phyloP scores from a whole-genome alignment of 2,113 vertebrate genomes.

The Butorides virescens region DNA sequence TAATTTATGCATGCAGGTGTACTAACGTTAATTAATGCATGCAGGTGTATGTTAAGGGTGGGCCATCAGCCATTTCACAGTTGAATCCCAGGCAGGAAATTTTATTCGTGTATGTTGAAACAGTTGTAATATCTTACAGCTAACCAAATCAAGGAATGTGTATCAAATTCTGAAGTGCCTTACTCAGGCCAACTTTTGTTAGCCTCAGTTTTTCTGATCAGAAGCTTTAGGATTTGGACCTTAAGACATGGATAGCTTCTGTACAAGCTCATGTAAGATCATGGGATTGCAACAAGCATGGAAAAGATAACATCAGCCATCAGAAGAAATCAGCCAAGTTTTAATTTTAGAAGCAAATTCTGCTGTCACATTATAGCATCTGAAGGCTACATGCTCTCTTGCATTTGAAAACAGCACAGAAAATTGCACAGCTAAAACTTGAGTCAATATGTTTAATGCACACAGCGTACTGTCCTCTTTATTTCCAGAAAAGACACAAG shows the following conservation, averaged over 20 bases:
- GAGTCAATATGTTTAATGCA: neutral
- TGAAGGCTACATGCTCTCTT: neutral
- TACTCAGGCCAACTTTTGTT: neutral
- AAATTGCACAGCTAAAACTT: neutral
- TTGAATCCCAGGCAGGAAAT: neutral
- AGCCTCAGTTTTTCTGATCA: neutral
- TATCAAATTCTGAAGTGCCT: neutral
- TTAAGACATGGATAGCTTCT: neutral
- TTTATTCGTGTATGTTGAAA: neutral
- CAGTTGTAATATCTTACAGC: neutral
- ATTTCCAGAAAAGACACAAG: neutral
- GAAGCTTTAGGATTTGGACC: neutral
- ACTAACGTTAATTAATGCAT: neutral
- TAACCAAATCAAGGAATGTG: neutral
- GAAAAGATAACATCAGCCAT: neutral
- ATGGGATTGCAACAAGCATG: neutral
- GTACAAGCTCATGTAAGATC: neutral
- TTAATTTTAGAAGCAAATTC: conserved; percentile 61
- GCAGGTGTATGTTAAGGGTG: neutral
- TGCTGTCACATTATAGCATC: conserved; percentile 43
- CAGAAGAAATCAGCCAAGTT: conserved; percentile 32
- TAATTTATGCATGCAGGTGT: neutral
- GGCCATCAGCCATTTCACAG: neutral
- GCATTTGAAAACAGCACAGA: conserved; percentile 42
- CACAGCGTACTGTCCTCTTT: neutral